Percentiles rank a stretch among this genome's conserved stretches.
Evolutionary conservation across 1,140 invertebrate species (phyloP).

Genomic region (Drosophila guanche): DNA sequence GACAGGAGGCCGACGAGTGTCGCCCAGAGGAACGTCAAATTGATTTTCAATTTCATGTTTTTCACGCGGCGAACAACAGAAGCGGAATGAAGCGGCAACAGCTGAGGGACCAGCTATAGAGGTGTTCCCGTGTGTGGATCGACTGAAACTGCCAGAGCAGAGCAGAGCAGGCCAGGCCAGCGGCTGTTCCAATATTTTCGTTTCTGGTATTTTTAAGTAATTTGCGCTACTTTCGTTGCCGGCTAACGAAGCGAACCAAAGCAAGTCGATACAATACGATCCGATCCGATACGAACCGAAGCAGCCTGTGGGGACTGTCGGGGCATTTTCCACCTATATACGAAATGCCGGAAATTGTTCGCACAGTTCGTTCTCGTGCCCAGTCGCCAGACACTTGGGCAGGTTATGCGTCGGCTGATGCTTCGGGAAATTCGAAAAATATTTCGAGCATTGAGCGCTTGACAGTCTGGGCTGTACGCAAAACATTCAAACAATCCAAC

Average conservation of each 20-base stretch:
- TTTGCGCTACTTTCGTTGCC: conserved; percentile 63
- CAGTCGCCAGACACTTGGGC: conserved; percentile 42
- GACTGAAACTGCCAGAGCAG: no score
- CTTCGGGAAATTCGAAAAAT: conserved; percentile 52
- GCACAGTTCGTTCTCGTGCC: conserved; percentile 31
- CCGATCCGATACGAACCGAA: conserved; percentile 33
- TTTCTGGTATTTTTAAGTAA: conserved; percentile 74
- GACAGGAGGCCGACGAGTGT: conserved; percentile 66
- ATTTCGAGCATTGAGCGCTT: conserved; percentile 53
- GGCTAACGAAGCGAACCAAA: conserved; percentile 34
- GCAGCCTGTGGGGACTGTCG: conserved; percentile 12
- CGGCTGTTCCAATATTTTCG: conserved; percentile 56
- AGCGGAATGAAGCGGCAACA: conserved; percentile 21
- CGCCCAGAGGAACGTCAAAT: conserved; percentile 58
- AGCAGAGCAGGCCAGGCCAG: conserved; percentile 2
- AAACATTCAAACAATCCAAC: background rate
- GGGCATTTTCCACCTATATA: conserved; percentile 68
- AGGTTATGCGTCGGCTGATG: conserved; percentile 5
- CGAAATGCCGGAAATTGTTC: conserved; percentile 79
- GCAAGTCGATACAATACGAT: background rate
- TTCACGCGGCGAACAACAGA: conserved; percentile 35
- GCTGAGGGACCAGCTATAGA: background rate
- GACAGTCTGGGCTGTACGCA: conserved; percentile 40
- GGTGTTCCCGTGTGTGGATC: no score
- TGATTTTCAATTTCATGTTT: conserved; percentile 77